A percentile compares a stretch with the other conserved stretches of the same genome.
phyloP scores from a whole-genome alignment of 92 coral and sea anemone species.

The Nematostella vectensis region DNA sequence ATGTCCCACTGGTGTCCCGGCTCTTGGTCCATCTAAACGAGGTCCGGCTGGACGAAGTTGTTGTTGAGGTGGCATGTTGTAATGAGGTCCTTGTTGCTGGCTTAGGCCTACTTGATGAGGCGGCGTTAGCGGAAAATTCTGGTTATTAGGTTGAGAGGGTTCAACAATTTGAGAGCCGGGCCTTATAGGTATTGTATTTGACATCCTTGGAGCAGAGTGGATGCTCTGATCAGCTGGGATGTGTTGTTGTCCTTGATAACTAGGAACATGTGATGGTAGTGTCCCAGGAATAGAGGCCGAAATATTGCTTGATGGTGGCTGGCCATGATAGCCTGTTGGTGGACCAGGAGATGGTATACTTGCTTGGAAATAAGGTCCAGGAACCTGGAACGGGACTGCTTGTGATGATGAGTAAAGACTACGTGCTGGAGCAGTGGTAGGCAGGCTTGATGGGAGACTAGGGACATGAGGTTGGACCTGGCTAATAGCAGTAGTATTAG shows the following conservation, averaged over 20 bases:
- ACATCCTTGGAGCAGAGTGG: constrained; percentile 48
- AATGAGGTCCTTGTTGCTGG: background rate
- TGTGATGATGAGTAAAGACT: too few relatives aligned
- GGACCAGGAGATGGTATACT: too few relatives aligned
- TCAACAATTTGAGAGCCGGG: constrained; percentile 3
- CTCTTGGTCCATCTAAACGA: background rate
- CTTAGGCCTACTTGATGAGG: background rate
- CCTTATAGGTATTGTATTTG: constrained; percentile 45
- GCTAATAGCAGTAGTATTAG: constrained; percentile 13
- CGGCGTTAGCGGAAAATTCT: background rate
- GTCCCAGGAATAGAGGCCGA: constrained; percentile 1
- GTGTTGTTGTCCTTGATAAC: constrained; percentile 35
- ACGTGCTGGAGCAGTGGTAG: too few relatives aligned
- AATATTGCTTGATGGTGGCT: constrained; percentile 12
- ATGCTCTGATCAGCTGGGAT: constrained; percentile 48
- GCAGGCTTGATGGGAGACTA: constrained; percentile 17
- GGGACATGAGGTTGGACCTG: constrained; percentile 10
- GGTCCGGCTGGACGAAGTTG: background rate
- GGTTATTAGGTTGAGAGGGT: background rate
- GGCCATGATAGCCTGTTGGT: too few relatives aligned
- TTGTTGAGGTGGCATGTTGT: background rate
- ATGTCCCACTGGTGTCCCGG: background rate
- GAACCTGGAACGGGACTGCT: too few relatives aligned
- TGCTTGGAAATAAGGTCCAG: too few relatives aligned
- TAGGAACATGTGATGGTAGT: constrained; percentile 8